Evolutionary conservation across 64 coral and sea anemone species (phyloP).

Genomic region (Platygyra sinensis): DNA sequence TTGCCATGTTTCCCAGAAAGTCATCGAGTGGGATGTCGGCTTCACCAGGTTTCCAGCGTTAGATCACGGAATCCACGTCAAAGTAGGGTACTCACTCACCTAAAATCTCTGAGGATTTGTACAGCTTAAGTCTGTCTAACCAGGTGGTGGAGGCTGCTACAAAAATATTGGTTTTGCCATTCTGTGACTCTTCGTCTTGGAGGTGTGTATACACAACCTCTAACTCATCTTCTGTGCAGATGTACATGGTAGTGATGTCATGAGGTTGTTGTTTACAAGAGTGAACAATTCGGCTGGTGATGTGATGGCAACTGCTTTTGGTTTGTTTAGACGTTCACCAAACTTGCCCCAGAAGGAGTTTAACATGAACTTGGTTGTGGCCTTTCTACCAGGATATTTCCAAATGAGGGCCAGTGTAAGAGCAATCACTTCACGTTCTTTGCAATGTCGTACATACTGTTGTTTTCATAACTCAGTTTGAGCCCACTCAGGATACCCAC

Average conservation of each 20-base stretch:
- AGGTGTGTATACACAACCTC: background rate
- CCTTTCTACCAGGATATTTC: background rate
- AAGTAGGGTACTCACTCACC: background rate
- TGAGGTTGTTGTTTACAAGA: background rate
- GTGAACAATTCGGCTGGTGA: background rate
- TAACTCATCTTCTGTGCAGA: background rate
- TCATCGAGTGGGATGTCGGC: background rate
- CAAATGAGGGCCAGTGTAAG: background rate
- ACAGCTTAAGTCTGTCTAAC: background rate
- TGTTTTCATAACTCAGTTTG: background rate
- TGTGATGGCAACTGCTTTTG: too few species aligned
- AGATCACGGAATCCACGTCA: slow-evolving; percentile 12
- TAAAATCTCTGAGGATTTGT: background rate
- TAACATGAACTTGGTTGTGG: slow-evolving; percentile 3
- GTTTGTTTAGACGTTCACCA: background rate
- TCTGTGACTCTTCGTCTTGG: background rate
- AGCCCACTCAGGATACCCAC: background rate
- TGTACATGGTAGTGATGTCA: background rate
- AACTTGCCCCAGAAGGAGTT: slow-evolving; percentile 39
- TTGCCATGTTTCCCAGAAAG: slow-evolving; percentile 14
- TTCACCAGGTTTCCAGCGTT: background rate
- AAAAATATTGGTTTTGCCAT: slow-evolving; percentile 5
- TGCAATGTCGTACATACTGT: background rate
- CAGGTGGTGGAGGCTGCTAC: slow-evolving; percentile 2
- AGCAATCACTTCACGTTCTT: background rate